Conservation (phyloP, 2,113 vertebrate genomes). For the Ptilorrhoa leucosticta region DNA sequence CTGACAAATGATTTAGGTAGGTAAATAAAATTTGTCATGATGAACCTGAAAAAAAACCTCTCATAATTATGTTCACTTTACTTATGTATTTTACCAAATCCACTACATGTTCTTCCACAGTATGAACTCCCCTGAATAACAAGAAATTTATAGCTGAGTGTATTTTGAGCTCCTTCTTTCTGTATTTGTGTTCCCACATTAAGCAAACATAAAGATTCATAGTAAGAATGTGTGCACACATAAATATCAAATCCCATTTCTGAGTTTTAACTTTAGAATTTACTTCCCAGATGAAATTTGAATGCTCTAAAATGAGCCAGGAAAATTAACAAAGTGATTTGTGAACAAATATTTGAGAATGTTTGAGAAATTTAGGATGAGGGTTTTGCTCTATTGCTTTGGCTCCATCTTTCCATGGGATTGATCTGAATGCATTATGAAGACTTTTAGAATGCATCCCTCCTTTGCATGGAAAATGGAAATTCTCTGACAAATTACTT, state of each 20-base stretch:
- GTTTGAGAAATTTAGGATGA: background rate
- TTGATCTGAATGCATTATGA: background rate
- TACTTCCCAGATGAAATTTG: background rate
- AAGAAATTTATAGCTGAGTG: background rate
- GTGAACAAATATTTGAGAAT: background rate
- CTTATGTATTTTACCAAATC: background rate
- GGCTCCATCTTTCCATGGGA: background rate
- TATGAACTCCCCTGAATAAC: background rate
- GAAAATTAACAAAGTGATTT: background rate
- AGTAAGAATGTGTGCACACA: background rate
- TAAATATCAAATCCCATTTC: background rate
- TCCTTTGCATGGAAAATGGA: background rate
- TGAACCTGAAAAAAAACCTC: background rate
- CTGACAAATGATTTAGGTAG: background rate
- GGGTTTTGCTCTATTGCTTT: background rate
- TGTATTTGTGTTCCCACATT: background rate
- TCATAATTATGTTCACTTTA: background rate
- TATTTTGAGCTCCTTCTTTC: background rate
- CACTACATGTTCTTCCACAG: background rate
- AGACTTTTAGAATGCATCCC: background rate
- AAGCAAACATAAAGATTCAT: background rate
- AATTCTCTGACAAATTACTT: constrained; percentile 3
- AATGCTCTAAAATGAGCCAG: background rate
- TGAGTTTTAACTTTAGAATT: background rate
- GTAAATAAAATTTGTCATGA: background rate